Conservation (phyloP, 2,113 vertebrate genomes). For the Solenodon paradoxus region DNA sequence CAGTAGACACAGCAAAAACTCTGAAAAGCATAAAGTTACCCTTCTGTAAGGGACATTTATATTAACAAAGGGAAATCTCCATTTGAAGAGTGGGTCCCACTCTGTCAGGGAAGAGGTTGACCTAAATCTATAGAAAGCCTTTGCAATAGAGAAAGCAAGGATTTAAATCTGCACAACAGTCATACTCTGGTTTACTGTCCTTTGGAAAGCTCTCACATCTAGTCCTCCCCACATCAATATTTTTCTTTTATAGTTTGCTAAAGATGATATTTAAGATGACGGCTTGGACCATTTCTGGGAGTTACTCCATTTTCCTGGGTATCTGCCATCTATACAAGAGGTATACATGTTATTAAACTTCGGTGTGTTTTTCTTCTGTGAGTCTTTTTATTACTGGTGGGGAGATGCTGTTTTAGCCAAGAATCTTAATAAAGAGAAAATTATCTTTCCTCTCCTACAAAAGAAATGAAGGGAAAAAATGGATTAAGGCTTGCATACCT, state of each 20-base stretch:
- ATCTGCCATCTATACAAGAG: neutral
- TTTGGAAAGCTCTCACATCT: neutral
- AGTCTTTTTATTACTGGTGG: neutral
- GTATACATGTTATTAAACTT: neutral
- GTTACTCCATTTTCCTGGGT: neutral
- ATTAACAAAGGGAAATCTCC: neutral
- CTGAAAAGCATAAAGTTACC: neutral
- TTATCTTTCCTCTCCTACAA: neutral
- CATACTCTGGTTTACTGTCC: neutral
- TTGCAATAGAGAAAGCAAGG: neutral
- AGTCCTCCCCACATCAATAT: neutral
- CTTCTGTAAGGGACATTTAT: neutral
- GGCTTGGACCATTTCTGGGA: neutral
- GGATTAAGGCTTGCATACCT: neutral
- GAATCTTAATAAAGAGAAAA: neutral
- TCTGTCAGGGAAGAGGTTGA: neutral
- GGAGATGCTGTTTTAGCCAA: neutral
- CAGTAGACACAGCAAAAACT: neutral
- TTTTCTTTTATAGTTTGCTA: neutral
- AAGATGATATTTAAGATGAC: neutral
- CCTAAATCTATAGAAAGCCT: neutral
- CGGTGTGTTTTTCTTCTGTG: neutral
- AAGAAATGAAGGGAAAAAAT: neutral
- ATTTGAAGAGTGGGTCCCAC: neutral
- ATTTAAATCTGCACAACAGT: neutral